Base-by-base conservation (phyloP, 1,140 invertebrate genomes). In the Heliconius hermathena region DNA sequence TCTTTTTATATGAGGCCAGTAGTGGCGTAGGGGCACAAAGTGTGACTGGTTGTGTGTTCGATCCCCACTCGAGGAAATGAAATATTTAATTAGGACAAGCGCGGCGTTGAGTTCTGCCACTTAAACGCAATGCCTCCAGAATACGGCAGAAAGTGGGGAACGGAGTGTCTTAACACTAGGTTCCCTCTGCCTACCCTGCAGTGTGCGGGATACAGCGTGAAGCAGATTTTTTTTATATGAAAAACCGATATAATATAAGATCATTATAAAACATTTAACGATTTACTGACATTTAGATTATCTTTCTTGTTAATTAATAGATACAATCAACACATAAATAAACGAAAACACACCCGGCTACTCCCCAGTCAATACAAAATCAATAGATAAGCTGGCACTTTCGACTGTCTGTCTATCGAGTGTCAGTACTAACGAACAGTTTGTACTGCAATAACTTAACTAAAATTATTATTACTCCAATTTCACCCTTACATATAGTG, bases 341-440 rank as follows among this genome's bases (percentile, higher is more conserved):
- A 73, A 18, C 36, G 18, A 80, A 76, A 75, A 80, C 66, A 73
- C 52, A 73, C 71, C 71, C 75, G 26, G 41, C 74, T 74, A 73
- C 36, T 73, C 26, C 71, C 57, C 22, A 73, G 70, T 66, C 76
- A 36, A 54, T 36, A 74, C 18, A 22, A 73, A 80, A 73, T 77
- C 74, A 72, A 76, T 76, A 80, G 79, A 76, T 80, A 76, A 76
- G 52, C 71, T 38, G 73, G 71, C 79, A 80, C 79, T 80, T 80
- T 80, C 79, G 79, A 73, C 78, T 71, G 78, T 71, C 76, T 77
- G 76, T 79, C 74, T 80, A 80, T 80, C 38, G 79, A 73, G 57
- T 76, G 71, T 80, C 79, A 80, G 79, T n/a, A 73, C 71, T 76
- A 80, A 80, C 75, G 74, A 80, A 79, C 77, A 46, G 74, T 73